These are phyloP conservation scores for Dione juno DNA, from an alignment of 2,888 invertebrate genomes.

Conservation along the genomic window DNA sequence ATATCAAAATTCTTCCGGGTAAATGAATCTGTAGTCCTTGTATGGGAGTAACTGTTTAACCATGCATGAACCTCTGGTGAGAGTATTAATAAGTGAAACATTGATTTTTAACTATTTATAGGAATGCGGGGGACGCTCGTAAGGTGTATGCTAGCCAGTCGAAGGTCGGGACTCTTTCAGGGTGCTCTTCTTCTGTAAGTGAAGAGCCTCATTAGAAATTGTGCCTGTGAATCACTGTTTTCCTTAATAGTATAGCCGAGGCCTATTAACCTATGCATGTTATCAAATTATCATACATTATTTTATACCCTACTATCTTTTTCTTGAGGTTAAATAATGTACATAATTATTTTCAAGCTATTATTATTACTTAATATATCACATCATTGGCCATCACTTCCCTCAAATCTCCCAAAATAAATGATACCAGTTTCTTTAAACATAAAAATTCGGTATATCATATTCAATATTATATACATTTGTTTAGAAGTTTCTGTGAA, in stretches of 20 bases:
- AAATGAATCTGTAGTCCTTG: constrained; percentile 69
- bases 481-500: no score
- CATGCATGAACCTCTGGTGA: constrained; percentile 70
- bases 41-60: constrained; percentile 60
- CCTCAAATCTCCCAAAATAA: no score
- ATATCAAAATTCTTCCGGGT: constrained; percentile 81
- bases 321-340: not conserved
- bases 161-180: constrained; percentile 87
- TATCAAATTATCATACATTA: not conserved
- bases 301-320: not conserved
- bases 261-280: not conserved
- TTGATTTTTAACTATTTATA: constrained; percentile 83
- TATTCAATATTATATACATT: no score
- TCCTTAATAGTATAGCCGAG: constrained; percentile 17
- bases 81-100: constrained; percentile 66
- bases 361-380: no score
- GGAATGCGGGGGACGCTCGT: constrained; percentile 81
- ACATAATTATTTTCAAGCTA: no score
- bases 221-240: constrained; percentile 40
- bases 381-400: no score
- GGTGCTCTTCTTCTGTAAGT: constrained; percentile 88
- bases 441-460: no score
- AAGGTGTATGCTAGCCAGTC: constrained; percentile 82
- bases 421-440: no score
- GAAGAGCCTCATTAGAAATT: constrained; percentile 39